Evolutionary conservation across 2,113 vertebrate genomes (phyloP), one percentile per base, ranked within the genome.

Genomic region (Percina caprodes): DNA sequence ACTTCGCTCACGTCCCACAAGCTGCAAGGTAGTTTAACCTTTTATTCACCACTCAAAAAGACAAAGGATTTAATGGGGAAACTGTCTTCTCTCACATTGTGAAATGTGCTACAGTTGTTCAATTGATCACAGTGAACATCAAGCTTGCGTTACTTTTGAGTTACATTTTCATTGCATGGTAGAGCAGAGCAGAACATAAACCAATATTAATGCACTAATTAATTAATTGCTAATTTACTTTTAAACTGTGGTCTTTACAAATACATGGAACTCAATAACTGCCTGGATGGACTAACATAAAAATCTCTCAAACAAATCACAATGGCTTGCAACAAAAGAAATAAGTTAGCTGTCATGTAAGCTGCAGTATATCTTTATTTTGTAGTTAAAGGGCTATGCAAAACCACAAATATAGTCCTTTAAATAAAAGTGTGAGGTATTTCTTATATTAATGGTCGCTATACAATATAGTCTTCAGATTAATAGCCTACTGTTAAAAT

Each of bases 1-100:
- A 61, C 80, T 78, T 33, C 24, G n/a, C 45, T 11, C 51, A 23
- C 24, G 56, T 24, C 67, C 14, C n/a, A 45, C 51, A 30, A 21
- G 21, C 39, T 19, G 61, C 67, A 49, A 26, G 3, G 3, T 1
- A 49, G 0, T 33, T 86, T 92, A 91, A 92, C 86, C 82, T 85
- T 80, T 86, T 45, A 56, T n/a, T 24, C 6, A 59, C 86, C 59
- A 10, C 42, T 3, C 15, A 24, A 1, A 39, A 14, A 14, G 24
- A 23, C 12, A 26, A 3, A 55, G 52, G 30, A 51, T 2, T 65
- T 10, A 51, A 30, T 33, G 1, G 24, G 35, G 3, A 42, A 42
- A 10, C 10, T 42, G 33, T 39, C 35, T 39, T 42, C 11, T 11
- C 39, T 42, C 39, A 42, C 10, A 42, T 42, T 11, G 0, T 15